Evolutionary conservation across 2,113 vertebrate genomes (phyloP).

Genomic region (Orcinus orca): DNA sequence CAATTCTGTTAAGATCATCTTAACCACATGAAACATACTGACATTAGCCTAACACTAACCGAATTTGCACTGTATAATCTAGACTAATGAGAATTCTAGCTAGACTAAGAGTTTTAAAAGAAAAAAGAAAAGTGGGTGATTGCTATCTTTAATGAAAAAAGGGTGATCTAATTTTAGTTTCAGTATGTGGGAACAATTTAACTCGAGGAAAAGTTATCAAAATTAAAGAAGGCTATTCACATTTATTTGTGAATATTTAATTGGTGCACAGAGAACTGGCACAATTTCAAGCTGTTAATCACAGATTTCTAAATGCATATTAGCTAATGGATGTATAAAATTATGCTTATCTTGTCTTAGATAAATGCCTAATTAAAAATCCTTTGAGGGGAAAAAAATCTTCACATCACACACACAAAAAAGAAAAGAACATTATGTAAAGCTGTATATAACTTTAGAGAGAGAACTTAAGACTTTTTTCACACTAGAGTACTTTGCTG

Average conservation of each 20-base stretch:
- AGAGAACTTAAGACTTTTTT: background rate
- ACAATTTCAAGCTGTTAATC: slow-evolving; percentile 67
- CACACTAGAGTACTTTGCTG: background rate
- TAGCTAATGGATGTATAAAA: slow-evolving; percentile 71
- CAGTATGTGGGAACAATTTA: slow-evolving; percentile 46
- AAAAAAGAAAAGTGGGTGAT: slow-evolving; percentile 5
- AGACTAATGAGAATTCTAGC: background rate
- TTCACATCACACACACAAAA: slow-evolving; percentile 51
- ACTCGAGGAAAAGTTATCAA: slow-evolving; percentile 58
- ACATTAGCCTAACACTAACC: slow-evolving; percentile 18
- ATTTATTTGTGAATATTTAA: slow-evolving; percentile 72
- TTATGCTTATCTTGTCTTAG: slow-evolving; percentile 62
- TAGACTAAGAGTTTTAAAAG: slow-evolving; percentile 5
- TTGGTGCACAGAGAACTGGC: slow-evolving; percentile 59
- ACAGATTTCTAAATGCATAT: slow-evolving; percentile 66
- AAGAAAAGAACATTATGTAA: slow-evolving; percentile 14
- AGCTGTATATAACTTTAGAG: background rate
- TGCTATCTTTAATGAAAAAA: slow-evolving; percentile 32
- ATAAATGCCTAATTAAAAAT: slow-evolving; percentile 75
- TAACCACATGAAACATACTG: background rate
- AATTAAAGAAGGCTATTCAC: slow-evolving; percentile 51
- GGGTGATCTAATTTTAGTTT: slow-evolving; percentile 51
- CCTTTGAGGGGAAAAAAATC: slow-evolving; percentile 27
- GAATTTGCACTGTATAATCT: slow-evolving; percentile 20
- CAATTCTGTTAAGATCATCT: slow-evolving; percentile 7